A percentile compares a stretch with the other conserved stretches of the same genome.
Evolutionary conservation across 1,140 invertebrate species (phyloP).

Genomic region (Cydia strobilella): DNA sequence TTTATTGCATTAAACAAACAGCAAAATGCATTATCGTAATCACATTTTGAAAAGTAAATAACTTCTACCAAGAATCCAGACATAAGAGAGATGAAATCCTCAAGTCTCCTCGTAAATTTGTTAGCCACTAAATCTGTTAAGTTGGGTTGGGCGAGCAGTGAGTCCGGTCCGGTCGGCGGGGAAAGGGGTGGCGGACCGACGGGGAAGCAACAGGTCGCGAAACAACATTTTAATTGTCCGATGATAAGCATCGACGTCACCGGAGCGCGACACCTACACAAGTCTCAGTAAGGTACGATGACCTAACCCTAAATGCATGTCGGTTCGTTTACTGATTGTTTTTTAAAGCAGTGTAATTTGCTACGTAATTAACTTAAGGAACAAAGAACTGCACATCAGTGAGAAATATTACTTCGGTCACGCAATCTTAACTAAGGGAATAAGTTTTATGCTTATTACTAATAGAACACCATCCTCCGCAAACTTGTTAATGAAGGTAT

Average conservation of each 20-base stretch:
- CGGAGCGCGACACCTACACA: slow-evolving; percentile 65
- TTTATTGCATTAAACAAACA: background rate
- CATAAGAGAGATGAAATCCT: slow-evolving; percentile 20
- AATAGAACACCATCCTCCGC: background rate
- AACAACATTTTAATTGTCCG: slow-evolving; percentile 75
- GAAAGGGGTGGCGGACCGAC: slow-evolving; percentile 42
- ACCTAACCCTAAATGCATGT: slow-evolving; percentile 68
- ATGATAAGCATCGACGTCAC: slow-evolving; percentile 73
- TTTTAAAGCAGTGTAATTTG: slow-evolving; percentile 40
- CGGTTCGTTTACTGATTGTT: slow-evolving; percentile 42
- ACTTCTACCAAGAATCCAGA: background rate
- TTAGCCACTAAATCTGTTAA: slow-evolving; percentile 51
- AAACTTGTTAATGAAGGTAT: slow-evolving; percentile 12
- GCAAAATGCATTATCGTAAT: background rate
- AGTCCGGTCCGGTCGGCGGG: slow-evolving; percentile 46
- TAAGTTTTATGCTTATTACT: background rate
- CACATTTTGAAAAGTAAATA: background rate
- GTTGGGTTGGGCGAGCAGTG: slow-evolving; percentile 48
- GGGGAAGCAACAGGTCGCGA: slow-evolving; percentile 75
- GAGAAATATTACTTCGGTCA: slow-evolving; percentile 27
- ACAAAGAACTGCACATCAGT: slow-evolving; percentile 24
- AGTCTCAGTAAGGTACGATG: slow-evolving; percentile 60
- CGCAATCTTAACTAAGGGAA: slow-evolving; percentile 11
- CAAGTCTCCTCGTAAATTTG: slow-evolving; percentile 37
- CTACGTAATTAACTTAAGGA: slow-evolving; percentile 31